Base-by-base conservation (phyloP, 53 echinoderm and acorn worm species). In the Actinopyga echinites region DNA sequence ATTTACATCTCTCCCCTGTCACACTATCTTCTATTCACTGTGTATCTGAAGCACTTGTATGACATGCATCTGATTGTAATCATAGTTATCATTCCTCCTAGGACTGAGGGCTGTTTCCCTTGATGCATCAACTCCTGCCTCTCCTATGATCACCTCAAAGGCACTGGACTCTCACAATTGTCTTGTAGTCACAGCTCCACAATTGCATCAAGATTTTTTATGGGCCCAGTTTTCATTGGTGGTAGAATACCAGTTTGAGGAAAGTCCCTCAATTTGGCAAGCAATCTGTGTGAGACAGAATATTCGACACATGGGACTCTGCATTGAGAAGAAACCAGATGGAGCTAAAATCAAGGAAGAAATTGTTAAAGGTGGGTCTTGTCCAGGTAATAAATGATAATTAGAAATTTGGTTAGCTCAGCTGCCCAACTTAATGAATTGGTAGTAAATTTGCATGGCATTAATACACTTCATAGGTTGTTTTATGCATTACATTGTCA, bases 201-300 rank as follows among this genome's bases (percentile, higher is more conserved):
- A 85, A 79, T 78, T 93, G 5, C 85, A 83, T 26, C 85, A 90
- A 44, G 85, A 84, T 75, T 93, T 93, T 44, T 88, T 90, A 8
- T 93, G 93, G 93, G 90, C 90, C 37, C 93, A 90, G 52, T 93
- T 93, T 77, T 87, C 87, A 17, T 77, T 93, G 37, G 88, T 93
- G 26, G 83, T 93, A 1, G 93, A 90, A 71, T 90, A 90, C 20
- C 86, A 85, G 30, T 62, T 66, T 75, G 56, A 32, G n/a, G 63
- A 61, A 12, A 60, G 85, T 44, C 61, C 24, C 4, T 87, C 90
- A 36, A 63, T 90, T 30, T 93, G 93, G 93, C 56, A 85, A 55
- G 79, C 87, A 19, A 57, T 93, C 44, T 90, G 93, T 82, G 54
- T 82, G 22, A 80, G 93, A 21, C 93, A 93, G 80, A 90, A 82